A percentile compares a stretch with the other conserved stretches of the same genome.
Conservation (phyloP, 2,113 vertebrate species). For the Promerops cafer region DNA sequence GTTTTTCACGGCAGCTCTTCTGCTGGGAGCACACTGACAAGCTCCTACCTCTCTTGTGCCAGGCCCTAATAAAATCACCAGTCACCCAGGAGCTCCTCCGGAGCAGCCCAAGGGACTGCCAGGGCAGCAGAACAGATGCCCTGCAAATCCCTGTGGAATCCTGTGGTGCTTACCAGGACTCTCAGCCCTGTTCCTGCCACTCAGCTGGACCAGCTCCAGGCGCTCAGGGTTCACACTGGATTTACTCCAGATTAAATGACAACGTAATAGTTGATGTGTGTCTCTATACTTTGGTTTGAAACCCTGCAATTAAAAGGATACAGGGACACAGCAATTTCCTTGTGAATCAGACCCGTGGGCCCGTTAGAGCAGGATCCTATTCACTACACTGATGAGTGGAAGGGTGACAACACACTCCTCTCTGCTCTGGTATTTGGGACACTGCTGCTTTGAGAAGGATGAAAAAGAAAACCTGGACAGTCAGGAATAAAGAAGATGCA, state of each 20-base stretch:
- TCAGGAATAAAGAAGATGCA: background rate
- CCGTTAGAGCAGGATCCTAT: background rate
- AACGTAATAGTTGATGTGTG: background rate
- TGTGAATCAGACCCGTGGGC: background rate
- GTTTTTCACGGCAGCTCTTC: conserved; percentile 2
- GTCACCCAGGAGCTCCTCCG: conserved; percentile 30
- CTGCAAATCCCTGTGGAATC: conserved; percentile 52
- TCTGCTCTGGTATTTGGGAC: background rate
- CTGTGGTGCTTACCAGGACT: conserved; percentile 32
- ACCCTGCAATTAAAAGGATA: conserved; percentile 2
- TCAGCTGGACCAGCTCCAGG: background rate
- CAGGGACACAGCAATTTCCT: background rate
- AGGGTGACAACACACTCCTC: background rate
- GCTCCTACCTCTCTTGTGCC: background rate
- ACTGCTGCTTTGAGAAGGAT: background rate
- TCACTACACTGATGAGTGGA: background rate
- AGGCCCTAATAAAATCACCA: conserved; percentile 16
- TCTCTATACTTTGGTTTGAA: conserved; percentile 1
- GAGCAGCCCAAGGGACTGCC: conserved; percentile 2
- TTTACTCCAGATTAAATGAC: conserved; percentile 35
- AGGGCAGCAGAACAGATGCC: conserved; percentile 33
- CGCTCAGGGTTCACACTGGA: background rate
- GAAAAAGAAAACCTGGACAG: background rate
- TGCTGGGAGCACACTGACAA: conserved; percentile 30
- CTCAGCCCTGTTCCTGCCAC: background rate